Evolutionary conservation across 2,888 invertebrate species (phyloP), one percentile per base, ranked within the genome.

Genomic region (Stramonita haemastoma): DNA sequence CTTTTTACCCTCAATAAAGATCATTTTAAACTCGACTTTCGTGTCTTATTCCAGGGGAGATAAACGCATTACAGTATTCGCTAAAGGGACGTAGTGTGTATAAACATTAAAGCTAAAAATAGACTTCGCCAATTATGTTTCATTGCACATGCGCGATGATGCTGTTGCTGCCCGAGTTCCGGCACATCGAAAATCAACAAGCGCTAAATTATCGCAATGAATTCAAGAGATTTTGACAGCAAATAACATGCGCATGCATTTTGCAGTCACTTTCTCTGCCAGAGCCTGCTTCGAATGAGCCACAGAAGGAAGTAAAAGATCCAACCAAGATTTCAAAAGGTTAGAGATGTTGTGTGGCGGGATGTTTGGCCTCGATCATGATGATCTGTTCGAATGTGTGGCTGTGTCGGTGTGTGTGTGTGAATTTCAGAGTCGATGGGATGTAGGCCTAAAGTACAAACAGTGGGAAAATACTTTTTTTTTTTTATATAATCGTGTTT

Each of bases 151-250:
- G 84, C 84, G 84, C 84, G 29, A 26, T 57, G 36, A 57, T 57
- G 29, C 57, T 57, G 29, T 57, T 57, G n/a, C 57, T 57, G 57
- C 56, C 19, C 15, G 57, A 85, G 56, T 85, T 85, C 84, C 84
- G 84, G 84, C 56, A 85, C 84, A 85, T 29, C 84, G 13, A 46
- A 17, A 57, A 85, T 85, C 84, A 85, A 85, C 84, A 85, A 85
- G 84, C 84, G 84, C 57, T 85, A 85, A 85, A 29, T 57, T 85
- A 29, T 19, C 57, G 29, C 26, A 57, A 57, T 29, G 56, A 57
- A 85, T 57, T 85, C 36, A 22, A n/a, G 6, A 13, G 4, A 1
- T 29, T 56, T 29, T 56, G 57, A n/a, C 1, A 17, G 22, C 57
- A 46, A 83, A 83, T 15, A 46, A 13, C 26, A 46, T 83, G 26